phyloP scores from a whole-genome alignment of 2,888 invertebrate species.

The Coremacera marginata region DNA sequence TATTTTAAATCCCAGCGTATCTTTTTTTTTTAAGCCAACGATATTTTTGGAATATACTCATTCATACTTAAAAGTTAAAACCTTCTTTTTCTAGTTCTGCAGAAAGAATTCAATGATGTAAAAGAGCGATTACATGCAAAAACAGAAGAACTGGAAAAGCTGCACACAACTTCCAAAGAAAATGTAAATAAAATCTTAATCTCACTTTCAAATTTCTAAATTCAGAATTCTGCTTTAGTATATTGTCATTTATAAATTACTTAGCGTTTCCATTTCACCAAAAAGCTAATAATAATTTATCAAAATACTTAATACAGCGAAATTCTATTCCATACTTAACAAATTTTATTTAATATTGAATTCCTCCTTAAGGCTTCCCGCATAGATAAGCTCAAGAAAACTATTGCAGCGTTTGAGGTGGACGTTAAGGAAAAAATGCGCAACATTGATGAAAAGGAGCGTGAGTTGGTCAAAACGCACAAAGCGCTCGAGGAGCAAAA shows the following conservation, averaged over 20 bases:
- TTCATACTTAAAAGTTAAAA: not conserved
- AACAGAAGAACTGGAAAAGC: slow-evolving; percentile 57
- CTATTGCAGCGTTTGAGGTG: slow-evolving; percentile 62
- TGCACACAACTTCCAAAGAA: slow-evolving; percentile 60
- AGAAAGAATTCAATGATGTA: slow-evolving; percentile 58
- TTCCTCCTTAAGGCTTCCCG: slow-evolving; percentile 52
- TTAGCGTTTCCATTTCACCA: too few relatives aligned
- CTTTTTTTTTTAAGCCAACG: too few relatives aligned
- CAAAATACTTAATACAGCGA: too few relatives aligned
- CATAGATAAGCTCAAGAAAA: slow-evolving; percentile 65
- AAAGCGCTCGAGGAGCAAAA: slow-evolving; percentile 65
- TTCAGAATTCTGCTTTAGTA: too few relatives aligned
- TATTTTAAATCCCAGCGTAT: too few relatives aligned
- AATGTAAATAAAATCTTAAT: slow-evolving; percentile 53
- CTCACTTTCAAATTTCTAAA: too few relatives aligned
- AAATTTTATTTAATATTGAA: not conserved
- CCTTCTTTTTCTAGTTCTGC: slow-evolving; percentile 50
- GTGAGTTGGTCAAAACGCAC: slow-evolving; percentile 61
- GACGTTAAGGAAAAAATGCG: slow-evolving; percentile 63
- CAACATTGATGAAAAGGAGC: slow-evolving; percentile 62
- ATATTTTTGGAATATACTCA: too few relatives aligned
- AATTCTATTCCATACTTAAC: too few relatives aligned
- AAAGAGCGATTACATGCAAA: slow-evolving; percentile 55
- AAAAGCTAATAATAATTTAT: too few relatives aligned
- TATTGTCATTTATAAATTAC: too few relatives aligned